Conservation (phyloP, 2,113 vertebrate genomes). For the Buteo buteo region DNA sequence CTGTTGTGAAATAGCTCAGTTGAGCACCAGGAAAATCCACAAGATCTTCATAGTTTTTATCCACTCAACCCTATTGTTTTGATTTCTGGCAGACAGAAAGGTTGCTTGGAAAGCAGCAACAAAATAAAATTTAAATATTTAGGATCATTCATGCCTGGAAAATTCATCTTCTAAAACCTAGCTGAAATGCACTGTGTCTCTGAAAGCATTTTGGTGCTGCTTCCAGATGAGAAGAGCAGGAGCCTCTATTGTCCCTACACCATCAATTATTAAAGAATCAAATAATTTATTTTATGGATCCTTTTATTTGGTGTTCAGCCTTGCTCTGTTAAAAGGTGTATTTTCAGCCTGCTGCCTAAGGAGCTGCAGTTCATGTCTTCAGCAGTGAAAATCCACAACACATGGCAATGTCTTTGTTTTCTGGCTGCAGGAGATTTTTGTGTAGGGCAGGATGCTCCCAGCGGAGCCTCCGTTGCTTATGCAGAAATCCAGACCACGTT, state of each 20-base stretch:
- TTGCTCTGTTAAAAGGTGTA: not conserved
- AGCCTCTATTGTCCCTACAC: not conserved
- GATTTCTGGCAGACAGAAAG: not conserved
- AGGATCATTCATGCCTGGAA: not conserved
- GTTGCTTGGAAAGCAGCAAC: not conserved
- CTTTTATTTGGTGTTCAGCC: not conserved
- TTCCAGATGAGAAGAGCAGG: not conserved
- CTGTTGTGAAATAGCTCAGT: not conserved
- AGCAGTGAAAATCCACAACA: not conserved
- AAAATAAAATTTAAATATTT: not conserved
- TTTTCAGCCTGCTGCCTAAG: not conserved
- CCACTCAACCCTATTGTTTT: not conserved
- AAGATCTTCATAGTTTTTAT: not conserved
- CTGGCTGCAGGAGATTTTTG: not conserved
- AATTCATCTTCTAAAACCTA: not conserved
- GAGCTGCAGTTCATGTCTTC: not conserved
- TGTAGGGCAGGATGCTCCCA: not conserved
- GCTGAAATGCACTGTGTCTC: not conserved
- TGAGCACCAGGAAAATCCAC: not conserved
- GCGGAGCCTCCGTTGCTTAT: not conserved
- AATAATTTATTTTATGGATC: not conserved
- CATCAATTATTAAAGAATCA: not conserved
- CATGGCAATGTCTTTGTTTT: not conserved
- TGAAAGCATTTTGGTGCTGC: not conserved
- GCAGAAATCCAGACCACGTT: not conserved